Base-by-base conservation (phyloP, 35 echinoderm and acorn worm species). In the Heliocidaris tuberculata region DNA sequence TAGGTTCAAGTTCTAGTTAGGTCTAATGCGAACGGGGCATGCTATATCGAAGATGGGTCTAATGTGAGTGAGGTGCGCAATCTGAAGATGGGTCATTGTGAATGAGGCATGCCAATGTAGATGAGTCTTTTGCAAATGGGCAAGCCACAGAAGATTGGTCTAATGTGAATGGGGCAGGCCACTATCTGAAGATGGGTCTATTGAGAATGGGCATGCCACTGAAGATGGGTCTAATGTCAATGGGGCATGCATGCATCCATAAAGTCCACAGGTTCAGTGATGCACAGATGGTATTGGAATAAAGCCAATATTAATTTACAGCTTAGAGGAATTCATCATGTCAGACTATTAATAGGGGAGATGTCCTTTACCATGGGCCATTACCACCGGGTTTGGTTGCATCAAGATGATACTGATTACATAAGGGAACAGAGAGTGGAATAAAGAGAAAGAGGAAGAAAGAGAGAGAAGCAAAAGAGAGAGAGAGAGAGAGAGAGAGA, bases 231-330 rank as follows among this genome's bases (percentile, higher is more conserved):
- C 50, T 52, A 52, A 5, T 52, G 50, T 13, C 7, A 52, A 52
- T 52, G 50, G 12, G 60, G 60, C 60, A 70, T 70, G 21, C 60
- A 70, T 60, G 59, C 59, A 60, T 70, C 60, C 24, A 27, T 24
- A 70, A 70, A 24, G 60, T 70, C 60, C 15, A 70, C 60, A 70
- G 60, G 60, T 70, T 70, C 60, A 70, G 60, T 70, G 60, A 70
- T 70, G 17, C 60, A 70, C 60, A 70, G 60, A 70, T 70, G 60
- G 60, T 70, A 70, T 70, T 70, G 60, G 60, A 70, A 70, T 70
- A 70, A 70, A 70, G 60, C 60, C 60, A 70, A 70, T 70, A 70
- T 70, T 70, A 70, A 70, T 70, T 70, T 70, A 70, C 60, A 70
- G 60, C 24, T 70, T 21, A 21, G 60, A 70, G 60, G 60, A 70